phyloP scores from a whole-genome alignment of 2,797 vertebrate species.

The Cyclopterus lumpus region DNA sequence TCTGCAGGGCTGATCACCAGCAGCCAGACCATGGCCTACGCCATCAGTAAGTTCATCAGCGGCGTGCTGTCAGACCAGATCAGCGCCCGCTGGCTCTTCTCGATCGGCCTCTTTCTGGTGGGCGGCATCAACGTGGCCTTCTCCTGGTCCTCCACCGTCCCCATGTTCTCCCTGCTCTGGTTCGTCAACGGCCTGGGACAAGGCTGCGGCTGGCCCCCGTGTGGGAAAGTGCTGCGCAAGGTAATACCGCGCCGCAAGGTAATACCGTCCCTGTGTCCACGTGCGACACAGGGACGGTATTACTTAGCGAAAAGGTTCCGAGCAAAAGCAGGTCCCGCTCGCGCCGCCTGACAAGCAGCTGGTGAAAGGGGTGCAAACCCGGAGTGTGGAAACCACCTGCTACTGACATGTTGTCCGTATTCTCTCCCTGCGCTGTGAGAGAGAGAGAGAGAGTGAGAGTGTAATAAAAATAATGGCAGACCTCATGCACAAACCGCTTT shows the following conservation, averaged over 20 bases:
- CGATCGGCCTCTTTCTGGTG: conserved; percentile 92
- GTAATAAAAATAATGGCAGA: too few species aligned
- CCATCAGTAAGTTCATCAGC: conserved; percentile 97
- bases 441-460: too few species aligned
- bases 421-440: not conserved
- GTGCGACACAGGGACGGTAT: not conserved
- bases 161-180: conserved; percentile 92
- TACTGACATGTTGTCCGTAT: conserved; percentile 1
- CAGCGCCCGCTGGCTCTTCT: conserved; percentile 97
- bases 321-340: not conserved
- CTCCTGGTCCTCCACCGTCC: conserved; percentile 90
- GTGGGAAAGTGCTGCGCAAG: conserved; percentile 94
- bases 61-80: conserved; percentile 93
- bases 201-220: conserved; percentile 97
- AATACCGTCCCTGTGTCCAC: conserved; percentile 19
- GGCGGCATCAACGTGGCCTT: conserved; percentile 93
- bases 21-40: conserved; percentile 96
- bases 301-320: not conserved
- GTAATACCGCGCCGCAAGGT: conserved; percentile 87
- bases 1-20: conserved; percentile 93
- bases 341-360: not conserved
- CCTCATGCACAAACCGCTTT: conserved; percentile 8
- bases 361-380: not conserved
- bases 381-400: not conserved
- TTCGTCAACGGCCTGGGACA: conserved; percentile 97